phyloP scores from a whole-genome alignment of 2,888 invertebrate genomes.

The Synanthedon myopaeformis region DNA sequence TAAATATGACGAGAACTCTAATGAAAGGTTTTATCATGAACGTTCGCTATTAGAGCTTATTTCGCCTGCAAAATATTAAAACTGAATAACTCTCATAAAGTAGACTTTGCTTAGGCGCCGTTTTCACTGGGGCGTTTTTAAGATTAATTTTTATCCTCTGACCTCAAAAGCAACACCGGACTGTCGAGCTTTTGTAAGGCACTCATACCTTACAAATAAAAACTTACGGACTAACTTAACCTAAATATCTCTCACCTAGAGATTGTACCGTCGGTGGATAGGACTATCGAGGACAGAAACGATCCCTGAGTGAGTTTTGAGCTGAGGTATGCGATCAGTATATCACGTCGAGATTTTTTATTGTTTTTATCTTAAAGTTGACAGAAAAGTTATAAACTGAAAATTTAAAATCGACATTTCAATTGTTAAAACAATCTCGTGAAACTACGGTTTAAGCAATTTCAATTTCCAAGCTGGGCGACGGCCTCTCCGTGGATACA shows the following conservation, averaged over 20 bases:
- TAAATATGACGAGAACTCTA: slow-evolving; percentile 14
- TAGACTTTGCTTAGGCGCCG: slow-evolving; percentile 41
- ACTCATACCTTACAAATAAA: no score
- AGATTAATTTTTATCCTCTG: no score
- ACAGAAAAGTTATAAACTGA: not conserved
- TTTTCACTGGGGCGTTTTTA: slow-evolving; percentile 14
- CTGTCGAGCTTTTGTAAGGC: no score
- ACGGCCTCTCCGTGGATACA: slow-evolving; percentile 56
- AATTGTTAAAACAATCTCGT: slow-evolving; percentile 3
- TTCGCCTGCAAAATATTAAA: slow-evolving; percentile 55
- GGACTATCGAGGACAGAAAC: no score
- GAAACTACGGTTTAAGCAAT: slow-evolving; percentile 37
- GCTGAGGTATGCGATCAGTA: no score
- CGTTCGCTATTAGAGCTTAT: slow-evolving; percentile 48
- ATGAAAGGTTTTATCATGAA: slow-evolving; percentile 36
- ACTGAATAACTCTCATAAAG: slow-evolving; percentile 58
- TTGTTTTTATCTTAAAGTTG: no score
- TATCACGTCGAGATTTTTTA: no score
- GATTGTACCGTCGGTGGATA: no score
- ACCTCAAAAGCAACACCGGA: no score
- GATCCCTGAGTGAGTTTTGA: no score
- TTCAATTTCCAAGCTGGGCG: slow-evolving; percentile 57
- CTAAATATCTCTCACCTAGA: no score
- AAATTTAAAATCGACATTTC: not conserved
- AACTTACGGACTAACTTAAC: no score